Conservation (phyloP, 2,113 vertebrate species). For the Acrocephalus arundinaceus region DNA sequence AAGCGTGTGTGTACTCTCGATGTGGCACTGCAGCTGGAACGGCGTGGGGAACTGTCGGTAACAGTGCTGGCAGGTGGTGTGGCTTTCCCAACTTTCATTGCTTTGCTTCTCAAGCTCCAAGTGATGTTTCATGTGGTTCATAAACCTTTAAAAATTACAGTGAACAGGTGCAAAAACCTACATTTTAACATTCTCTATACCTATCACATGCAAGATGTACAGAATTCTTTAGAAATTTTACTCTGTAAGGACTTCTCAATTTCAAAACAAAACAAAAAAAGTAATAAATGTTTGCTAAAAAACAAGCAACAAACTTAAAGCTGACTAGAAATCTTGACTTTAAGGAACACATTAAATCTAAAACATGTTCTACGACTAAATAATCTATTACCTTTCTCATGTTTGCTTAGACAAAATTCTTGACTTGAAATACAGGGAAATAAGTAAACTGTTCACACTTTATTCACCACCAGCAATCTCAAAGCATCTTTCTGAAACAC, state of each 20-base stretch:
- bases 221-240: background rate
- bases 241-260: background rate
- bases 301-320: background rate
- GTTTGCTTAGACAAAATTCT: background rate
- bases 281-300: background rate
- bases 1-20: conserved; percentile 93
- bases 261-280: background rate
- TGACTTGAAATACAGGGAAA: background rate
- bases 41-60: conserved; percentile 96
- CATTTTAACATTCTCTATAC: background rate
- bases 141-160: conserved; percentile 82
- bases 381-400: background rate
- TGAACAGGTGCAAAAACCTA: conserved; percentile 7
- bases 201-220: background rate
- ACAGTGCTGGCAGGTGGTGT: conserved; percentile 98
- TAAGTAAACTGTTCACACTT: background rate
- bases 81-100: conserved; percentile 97
- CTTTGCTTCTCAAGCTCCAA: conserved; percentile 97
- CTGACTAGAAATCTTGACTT: background rate
- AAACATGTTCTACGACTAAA: background rate
- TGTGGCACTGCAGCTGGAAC: conserved; percentile 98
- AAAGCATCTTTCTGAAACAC: background rate
- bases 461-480: background rate
- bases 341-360: background rate
- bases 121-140: conserved; percentile 99